Conservation (phyloP, 1,140 invertebrate genomes). For the Magallana angulata region DNA sequence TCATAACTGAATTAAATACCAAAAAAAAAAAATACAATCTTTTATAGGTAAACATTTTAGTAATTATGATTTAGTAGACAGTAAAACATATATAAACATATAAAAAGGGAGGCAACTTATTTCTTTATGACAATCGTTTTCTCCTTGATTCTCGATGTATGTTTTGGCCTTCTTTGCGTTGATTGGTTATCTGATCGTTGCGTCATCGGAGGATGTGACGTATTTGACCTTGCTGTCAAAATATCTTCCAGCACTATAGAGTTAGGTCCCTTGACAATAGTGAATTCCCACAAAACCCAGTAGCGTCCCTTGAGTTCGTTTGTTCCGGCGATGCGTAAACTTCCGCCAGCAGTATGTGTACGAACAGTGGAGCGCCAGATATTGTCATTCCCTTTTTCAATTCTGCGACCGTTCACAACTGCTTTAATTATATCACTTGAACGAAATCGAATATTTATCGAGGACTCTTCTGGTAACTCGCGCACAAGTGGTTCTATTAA, state of each 20-base stretch:
- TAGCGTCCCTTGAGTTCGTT: not conserved
- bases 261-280: slow-evolving; percentile 1
- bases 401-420: slow-evolving; percentile 18
- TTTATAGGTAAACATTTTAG: too few relatives aligned
- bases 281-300: slow-evolving; percentile 24
- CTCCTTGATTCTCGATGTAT: not conserved
- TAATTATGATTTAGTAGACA: too few relatives aligned
- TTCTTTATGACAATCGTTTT: not conserved
- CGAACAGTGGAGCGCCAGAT: not conserved
- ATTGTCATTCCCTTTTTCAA: not conserved
- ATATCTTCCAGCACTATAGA: not conserved
- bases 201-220: not conserved
- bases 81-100: too few relatives aligned
- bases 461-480: not conserved
- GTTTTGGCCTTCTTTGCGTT: not conserved
- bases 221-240: not conserved
- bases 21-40: too few relatives aligned
- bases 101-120: not conserved
- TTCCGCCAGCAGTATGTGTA: not conserved
- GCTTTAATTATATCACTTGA: slow-evolving; percentile 11
- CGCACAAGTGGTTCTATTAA: not conserved
- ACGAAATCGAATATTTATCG: not conserved
- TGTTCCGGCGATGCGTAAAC: not conserved
- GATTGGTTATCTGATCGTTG: slow-evolving; percentile 19
- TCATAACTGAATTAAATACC: too few relatives aligned